These are phyloP conservation scores for Heterotis niloticus DNA, from an alignment of 2,113 vertebrate species.

Conservation along the genomic window DNA sequence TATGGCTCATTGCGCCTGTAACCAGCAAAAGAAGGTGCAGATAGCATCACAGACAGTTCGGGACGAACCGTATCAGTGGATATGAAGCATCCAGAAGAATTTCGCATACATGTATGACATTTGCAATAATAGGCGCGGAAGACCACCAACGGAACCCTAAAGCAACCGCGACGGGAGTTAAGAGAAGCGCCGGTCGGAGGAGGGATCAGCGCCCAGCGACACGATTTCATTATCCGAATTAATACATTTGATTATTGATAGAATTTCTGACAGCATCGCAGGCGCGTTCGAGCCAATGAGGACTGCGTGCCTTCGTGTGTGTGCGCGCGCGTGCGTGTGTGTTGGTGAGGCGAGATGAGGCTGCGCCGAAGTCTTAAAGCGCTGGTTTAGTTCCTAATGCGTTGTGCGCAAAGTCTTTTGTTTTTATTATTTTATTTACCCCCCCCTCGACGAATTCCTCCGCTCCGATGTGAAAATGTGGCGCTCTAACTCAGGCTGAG, in stretches of 20 bases:
- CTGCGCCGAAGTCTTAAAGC: slow-evolving; percentile 47
- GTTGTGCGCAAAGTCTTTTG: slow-evolving; percentile 46
- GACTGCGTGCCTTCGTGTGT: background rate
- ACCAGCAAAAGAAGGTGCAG: no score
- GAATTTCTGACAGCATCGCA: slow-evolving; percentile 18
- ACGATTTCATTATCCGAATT: background rate
- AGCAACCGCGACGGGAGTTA: background rate
- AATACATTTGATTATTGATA: slow-evolving; percentile 8
- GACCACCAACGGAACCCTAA: background rate
- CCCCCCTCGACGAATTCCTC: slow-evolving; percentile 15
- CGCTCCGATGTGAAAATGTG: slow-evolving; percentile 36
- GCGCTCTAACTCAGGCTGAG: slow-evolving; percentile 48
- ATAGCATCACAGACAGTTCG: no score
- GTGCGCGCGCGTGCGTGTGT: background rate
- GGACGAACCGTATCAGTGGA: background rate
- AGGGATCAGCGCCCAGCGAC: background rate
- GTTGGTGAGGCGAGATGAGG: slow-evolving; percentile 42
- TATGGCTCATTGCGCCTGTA: no score
- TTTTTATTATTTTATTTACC: slow-evolving; percentile 39
- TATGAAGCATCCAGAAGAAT: background rate
- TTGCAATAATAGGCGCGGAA: background rate
- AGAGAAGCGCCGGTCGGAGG: background rate
- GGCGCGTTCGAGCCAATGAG: background rate
- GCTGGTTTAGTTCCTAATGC: slow-evolving; percentile 55
- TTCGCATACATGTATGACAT: background rate